phyloP scores from a whole-genome alignment of 2,113 vertebrate genomes.

The Sceloporus tristichus region DNA sequence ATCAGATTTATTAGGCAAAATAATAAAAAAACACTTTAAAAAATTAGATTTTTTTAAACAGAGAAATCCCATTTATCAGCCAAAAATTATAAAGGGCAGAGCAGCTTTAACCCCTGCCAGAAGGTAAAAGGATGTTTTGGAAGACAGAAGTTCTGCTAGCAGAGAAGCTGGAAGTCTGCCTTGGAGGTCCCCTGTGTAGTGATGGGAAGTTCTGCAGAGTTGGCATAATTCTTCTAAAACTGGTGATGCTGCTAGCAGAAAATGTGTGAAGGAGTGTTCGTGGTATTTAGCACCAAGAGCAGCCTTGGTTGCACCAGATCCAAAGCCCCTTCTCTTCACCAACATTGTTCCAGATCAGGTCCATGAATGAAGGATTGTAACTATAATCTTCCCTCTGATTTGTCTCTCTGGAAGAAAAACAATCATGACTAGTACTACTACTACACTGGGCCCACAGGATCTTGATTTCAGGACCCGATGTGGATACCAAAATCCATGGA shows the following conservation, averaged over 20 bases:
- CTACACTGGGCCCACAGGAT: no score
- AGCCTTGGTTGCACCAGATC: neutral
- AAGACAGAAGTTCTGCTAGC: no score
- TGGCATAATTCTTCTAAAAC: neutral
- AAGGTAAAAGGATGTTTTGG: neutral
- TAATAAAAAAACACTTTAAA: neutral
- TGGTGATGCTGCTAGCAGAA: neutral
- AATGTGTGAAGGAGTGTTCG: neutral
- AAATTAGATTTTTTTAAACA: neutral
- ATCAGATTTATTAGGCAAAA: neutral
- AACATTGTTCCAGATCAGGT: neutral
- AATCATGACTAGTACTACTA: no score
- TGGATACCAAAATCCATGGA: no score
- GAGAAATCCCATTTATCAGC: neutral
- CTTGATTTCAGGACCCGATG: no score
- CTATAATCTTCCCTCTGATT: no score
- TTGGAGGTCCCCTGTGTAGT: no score
- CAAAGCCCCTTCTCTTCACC: neutral
- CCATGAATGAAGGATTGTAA: neutral
- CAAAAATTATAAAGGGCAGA: neutral
- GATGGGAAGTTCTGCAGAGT: no score
- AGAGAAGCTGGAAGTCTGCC: no score
- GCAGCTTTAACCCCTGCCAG: neutral
- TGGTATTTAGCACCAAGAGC: neutral
- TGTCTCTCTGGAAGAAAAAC: no score